Conservation (phyloP, 2,113 vertebrate species). For the Acanthisitta chloris region DNA sequence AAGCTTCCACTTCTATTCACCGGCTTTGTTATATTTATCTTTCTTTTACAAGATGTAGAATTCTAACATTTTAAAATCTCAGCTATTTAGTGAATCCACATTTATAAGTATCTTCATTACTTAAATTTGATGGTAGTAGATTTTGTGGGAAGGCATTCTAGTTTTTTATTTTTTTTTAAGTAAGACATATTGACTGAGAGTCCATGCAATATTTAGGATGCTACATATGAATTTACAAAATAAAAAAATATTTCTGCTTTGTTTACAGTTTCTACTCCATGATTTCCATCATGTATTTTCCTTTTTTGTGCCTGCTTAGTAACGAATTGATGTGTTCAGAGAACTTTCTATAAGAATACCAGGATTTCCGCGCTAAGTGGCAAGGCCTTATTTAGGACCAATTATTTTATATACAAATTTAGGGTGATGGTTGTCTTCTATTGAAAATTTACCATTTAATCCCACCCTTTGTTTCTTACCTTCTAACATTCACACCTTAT, state of each 20-base stretch:
- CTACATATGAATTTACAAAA: not conserved
- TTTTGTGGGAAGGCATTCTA: not conserved
- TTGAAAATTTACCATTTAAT: not conserved
- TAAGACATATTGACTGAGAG: not conserved
- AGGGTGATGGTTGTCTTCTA: not conserved
- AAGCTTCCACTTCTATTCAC: not conserved
- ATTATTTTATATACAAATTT: not conserved
- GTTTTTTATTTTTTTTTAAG: not conserved
- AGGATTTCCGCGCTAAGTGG: not conserved
- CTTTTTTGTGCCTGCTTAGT: not conserved
- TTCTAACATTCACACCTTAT: not conserved
- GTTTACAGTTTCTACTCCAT: not conserved
- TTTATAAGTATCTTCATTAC: not conserved
- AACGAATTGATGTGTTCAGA: not conserved
- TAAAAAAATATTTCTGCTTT: not conserved
- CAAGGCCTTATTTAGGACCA: not conserved
- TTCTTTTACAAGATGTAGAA: not conserved
- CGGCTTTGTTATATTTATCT: not conserved
- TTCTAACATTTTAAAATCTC: not conserved
- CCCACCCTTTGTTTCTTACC: not conserved
- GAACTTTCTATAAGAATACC: not conserved
- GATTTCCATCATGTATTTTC: not conserved
- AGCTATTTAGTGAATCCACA: not conserved
- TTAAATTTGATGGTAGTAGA: not conserved
- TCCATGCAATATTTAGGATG: not conserved